Base-by-base conservation (phyloP, 2,113 vertebrate genomes). In the Podocnemis expansa region DNA sequence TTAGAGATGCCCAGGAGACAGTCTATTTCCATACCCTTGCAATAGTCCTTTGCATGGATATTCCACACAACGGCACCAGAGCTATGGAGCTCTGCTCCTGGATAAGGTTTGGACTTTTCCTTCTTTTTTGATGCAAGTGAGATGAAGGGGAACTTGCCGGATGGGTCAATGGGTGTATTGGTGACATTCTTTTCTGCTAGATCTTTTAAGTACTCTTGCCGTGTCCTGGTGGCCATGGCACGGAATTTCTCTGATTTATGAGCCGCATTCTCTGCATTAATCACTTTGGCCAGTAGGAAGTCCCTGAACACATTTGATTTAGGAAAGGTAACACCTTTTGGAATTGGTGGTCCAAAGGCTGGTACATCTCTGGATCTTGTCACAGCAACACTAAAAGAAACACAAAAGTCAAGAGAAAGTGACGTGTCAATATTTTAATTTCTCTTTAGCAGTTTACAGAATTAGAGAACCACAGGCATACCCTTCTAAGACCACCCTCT, bases 221-320 rank as follows among this genome's bases (percentile, higher is more conserved):
- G 98, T 2, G 99, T 99, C 91, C 99, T 99, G 8, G 99, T 99
- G 10, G 99, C 99, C 99, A 99, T 99, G 2, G 99, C 99, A 1
- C 99, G 98, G 78, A 99, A 99, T 97, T 99, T 99, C 22, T 99
- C 99, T 0, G 99, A 99, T 97, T 99, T 99, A 95, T 99, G 99
- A 94, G 99, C 99, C 54, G 99, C 99, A 89, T 99, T 99, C 97
- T 99, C 99, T 10, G 99, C 99, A 84, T 99, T 99, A 95, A 99
- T 99, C 91, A 99, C 99, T 98, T 99, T 99, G 95, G 99, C 98
- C 93, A 99, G 94, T 87, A 99, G 98, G 97, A 99, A 99, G 99
- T 99, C 99, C 99, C 99, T 98, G 97, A 99, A 99, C 80, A 99
- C 99, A 2, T 99, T 98, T 81, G 99, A 99, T 96, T 99, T 99